Evolutionary conservation across 2,797 vertebrate species (phyloP).

Genomic region (Gymnothorax javanicus): DNA sequence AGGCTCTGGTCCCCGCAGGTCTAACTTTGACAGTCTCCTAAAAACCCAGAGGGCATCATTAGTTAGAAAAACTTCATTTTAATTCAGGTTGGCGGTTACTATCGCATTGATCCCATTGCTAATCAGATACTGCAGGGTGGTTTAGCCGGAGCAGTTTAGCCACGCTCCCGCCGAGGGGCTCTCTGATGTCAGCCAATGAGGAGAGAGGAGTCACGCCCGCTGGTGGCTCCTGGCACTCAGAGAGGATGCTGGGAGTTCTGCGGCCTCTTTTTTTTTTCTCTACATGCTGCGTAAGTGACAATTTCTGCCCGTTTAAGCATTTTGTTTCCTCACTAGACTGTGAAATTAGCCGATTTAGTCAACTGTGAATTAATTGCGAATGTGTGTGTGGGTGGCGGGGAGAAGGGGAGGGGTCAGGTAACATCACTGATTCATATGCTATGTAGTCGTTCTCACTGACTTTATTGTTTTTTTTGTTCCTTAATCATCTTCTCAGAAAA

Average conservation of each 20-base stretch:
- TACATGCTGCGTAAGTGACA: constrained; percentile 54
- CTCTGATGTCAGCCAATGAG: not conserved
- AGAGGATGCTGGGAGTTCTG: constrained; percentile 41
- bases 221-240: constrained; percentile 9
- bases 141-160: not conserved
- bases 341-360: constrained; percentile 67
- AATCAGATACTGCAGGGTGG: not conserved
- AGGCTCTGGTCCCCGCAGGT: constrained; percentile 45
- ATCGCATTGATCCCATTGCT: constrained; percentile 16
- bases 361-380: constrained; percentile 51
- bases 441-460: constrained; percentile 25
- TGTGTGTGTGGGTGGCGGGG: constrained; percentile 27
- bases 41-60: constrained; percentile 45
- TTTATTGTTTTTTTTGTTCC: constrained; percentile 15
- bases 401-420: constrained; percentile 11
- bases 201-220: not conserved
- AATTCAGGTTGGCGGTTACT: constrained; percentile 3
- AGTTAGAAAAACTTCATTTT: not conserved
- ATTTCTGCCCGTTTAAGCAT: constrained; percentile 67
- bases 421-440: constrained; percentile 19
- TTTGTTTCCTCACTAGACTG: constrained; percentile 62
- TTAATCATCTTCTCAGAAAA: constrained; percentile 40
- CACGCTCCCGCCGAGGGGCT: too few relatives aligned
- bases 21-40: not conserved
- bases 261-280: constrained; percentile 40